Evolutionary conservation across 2,797 vertebrate genomes (phyloP), one percentile per base, ranked within the genome.

Genomic region (Pyrrhura leucotis): DNA sequence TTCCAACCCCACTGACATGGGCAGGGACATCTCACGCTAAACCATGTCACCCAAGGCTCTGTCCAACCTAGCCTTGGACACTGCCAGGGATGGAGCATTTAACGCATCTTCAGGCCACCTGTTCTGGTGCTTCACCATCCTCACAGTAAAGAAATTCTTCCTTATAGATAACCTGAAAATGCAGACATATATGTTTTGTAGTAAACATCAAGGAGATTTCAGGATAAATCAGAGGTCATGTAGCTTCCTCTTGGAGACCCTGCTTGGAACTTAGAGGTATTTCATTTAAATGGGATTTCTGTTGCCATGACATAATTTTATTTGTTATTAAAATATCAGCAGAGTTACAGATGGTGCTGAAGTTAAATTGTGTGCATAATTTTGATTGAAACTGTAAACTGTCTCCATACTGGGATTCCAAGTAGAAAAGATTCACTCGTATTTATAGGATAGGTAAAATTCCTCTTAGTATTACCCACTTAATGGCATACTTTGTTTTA

Each of bases 361-460:
- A 96, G 95, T 97, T 97, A 97, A 97, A 96, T 92, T 92, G 85
- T 85, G 89, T 96, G 78, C 78, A 96, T 91, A 33, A 7, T 89
- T 91, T 96, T 96, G 93, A 98, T 95, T 96, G 95, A 94, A 94
- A 91, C 45, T 91, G 88, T 96, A 97, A 97, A 97, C 98, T 92
- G 74, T 97, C 92, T 96, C 58, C 1, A 10, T 86, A 79, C 74
- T 65, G 94, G 92, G 88, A 97, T 96, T 93, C 97, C 86, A 94
- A 96, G 83, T 94, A 86, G 91, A 95, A 96, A 93, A 96, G 79
- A 92, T 77, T 95, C 94, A 89, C 65, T 95, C 74, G 78, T 97
- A 97, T 96, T 98, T 98, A 97, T 94, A 95, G 88, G 51, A 76
- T 74, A 98, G 75, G 97, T 98, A 98, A 98, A 98, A 96, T 77